Percentiles rank a stretch among this genome's conserved stretches.
Evolutionary conservation across 2,888 invertebrate species (phyloP).

Genomic region (Balanococcus diminutus): DNA sequence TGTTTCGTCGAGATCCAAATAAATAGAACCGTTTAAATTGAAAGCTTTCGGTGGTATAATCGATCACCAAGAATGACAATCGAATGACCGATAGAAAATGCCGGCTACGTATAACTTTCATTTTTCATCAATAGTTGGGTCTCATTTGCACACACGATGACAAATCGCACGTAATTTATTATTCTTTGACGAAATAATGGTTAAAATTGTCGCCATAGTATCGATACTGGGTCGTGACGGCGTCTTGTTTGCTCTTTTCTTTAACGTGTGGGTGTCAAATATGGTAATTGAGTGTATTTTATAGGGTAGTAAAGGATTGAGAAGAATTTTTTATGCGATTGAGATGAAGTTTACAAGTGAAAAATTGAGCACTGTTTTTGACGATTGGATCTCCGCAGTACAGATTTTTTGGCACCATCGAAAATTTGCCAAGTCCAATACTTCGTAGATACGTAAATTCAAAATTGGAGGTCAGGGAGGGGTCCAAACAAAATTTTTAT

Average conservation of each 20-base stretch:
- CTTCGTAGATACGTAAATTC: too few species aligned
- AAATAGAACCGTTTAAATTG: neutral
- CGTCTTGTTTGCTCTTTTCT: neutral
- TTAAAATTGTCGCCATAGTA: neutral
- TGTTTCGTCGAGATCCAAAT: neutral
- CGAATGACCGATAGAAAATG: neutral
- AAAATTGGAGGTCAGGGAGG: too few species aligned
- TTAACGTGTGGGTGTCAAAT: neutral
- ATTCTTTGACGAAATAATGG: neutral
- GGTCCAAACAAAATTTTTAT: too few species aligned
- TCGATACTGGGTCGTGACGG: neutral
- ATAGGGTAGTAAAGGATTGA: neutral
- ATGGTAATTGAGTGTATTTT: neutral
- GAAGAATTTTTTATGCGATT: neutral
- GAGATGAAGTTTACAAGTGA: neutral
- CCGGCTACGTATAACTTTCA: neutral
- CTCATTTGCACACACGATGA: constrained; percentile 15
- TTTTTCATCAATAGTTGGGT: constrained; percentile 10
- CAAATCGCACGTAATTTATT: neutral
- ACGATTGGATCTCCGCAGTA: too few species aligned
- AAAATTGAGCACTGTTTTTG: neutral
- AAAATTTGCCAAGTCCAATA: too few species aligned
- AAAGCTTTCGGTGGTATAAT: neutral
- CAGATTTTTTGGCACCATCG: too few species aligned
- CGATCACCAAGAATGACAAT: neutral